phyloP scores from a whole-genome alignment of 2,113 vertebrate species.

The Oryzias celebensis region DNA sequence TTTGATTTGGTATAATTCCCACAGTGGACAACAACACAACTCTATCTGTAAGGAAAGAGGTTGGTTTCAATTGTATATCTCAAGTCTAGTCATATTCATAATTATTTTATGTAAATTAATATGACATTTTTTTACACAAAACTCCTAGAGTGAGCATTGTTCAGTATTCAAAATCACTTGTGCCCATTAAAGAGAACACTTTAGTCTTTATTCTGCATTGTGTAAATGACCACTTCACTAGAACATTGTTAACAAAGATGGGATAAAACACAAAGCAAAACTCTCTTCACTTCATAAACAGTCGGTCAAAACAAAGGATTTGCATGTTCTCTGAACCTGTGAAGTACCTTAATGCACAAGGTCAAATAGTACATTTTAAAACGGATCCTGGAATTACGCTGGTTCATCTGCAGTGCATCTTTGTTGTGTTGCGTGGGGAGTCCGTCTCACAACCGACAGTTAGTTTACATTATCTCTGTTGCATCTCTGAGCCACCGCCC shows the following conservation, averaged over 20 bases:
- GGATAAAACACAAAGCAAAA: constrained; percentile 26
- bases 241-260: constrained; percentile 21
- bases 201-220: constrained; percentile 29
- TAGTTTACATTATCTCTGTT: no score
- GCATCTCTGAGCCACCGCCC: no score
- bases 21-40: constrained; percentile 3
- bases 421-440: no score
- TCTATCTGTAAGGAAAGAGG: background rate
- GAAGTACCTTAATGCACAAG: no score
- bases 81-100: background rate
- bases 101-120: background rate
- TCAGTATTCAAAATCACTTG: constrained; percentile 30
- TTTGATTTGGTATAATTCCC: constrained; percentile 32
- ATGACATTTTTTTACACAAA: background rate
- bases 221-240: constrained; percentile 32
- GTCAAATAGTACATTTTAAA: no score
- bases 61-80: background rate
- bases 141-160: constrained; percentile 22
- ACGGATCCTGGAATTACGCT: no score
- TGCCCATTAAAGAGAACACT: constrained; percentile 20
- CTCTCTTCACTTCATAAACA: constrained; percentile 20
- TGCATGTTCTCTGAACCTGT: background rate
- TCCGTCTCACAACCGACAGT: no score
- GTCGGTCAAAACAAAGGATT: constrained; percentile 15
- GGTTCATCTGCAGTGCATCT: no score